phyloP scores from a whole-genome alignment of 2,888 invertebrate genomes.

The Micoletzkya japonica region DNA sequence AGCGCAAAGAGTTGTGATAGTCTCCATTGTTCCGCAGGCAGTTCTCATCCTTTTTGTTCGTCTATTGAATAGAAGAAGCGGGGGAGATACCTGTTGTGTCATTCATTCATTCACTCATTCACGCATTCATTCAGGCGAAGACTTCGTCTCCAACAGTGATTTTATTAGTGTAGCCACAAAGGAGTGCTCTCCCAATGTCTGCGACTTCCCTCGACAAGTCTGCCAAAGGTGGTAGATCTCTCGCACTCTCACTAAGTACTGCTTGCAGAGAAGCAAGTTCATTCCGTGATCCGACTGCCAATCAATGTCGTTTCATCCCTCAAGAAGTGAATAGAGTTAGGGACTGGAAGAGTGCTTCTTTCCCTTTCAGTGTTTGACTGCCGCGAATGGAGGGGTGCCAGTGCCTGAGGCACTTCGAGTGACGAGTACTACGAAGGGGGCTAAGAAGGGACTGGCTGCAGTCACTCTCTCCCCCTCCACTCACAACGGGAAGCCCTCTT shows the following conservation, averaged over 20 bases:
- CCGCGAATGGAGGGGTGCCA: constrained; percentile 58
- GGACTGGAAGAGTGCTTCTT: no score
- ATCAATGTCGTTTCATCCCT: constrained; percentile 41
- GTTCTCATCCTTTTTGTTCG: no score
- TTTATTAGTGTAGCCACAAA: constrained; percentile 53
- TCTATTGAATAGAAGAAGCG: no score
- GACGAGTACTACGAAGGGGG: no score
- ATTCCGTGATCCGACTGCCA: constrained; percentile 51
- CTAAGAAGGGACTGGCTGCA: no score
- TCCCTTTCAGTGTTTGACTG: constrained; percentile 59
- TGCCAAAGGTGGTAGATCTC: constrained; percentile 33
- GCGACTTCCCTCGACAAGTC: constrained; percentile 59
- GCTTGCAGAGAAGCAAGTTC: constrained; percentile 42
- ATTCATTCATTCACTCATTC: background rate
- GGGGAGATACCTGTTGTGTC: background rate
- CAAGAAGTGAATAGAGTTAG: background rate
- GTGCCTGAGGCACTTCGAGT: constrained; percentile 33
- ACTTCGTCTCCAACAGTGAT: constrained; percentile 51
- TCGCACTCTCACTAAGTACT: background rate
- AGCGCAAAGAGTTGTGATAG: no score
- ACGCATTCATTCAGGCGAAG: constrained; percentile 51
- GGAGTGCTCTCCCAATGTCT: constrained; percentile 51
- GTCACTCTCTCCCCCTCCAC: no score
- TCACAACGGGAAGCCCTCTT: no score
- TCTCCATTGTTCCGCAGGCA: background rate